These are phyloP conservation scores for Zaprionus ghesquierei DNA, from an alignment of 1,140 invertebrate genomes.

Conservation along the genomic window DNA sequence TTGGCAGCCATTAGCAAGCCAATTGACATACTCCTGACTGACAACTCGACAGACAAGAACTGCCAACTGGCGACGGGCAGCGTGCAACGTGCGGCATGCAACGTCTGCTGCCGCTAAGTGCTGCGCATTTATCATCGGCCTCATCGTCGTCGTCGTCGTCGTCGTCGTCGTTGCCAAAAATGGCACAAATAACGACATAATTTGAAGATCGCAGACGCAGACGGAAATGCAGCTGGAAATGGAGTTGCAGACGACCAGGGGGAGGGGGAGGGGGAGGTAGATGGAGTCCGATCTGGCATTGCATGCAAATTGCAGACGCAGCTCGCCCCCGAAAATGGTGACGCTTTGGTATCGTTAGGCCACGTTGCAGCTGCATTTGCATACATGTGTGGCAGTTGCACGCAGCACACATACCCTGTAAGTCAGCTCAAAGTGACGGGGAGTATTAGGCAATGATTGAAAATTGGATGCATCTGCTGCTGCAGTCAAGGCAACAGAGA, in stretches of 20 bases:
- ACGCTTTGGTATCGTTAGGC: slow-evolving; percentile 29
- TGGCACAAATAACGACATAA: slow-evolving; percentile 80
- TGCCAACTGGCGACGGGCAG: slow-evolving; percentile 20
- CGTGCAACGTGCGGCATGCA: slow-evolving; percentile 20
- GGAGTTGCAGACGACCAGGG: neutral
- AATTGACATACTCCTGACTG: slow-evolving; percentile 73
- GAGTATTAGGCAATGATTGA: neutral
- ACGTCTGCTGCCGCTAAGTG: slow-evolving; percentile 56
- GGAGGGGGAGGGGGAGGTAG: neutral
- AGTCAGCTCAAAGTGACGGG: neutral
- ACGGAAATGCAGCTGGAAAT: neutral
- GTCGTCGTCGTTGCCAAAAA: slow-evolving; percentile 63
- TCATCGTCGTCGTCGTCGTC: slow-evolving; percentile 40
- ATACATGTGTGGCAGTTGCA: slow-evolving; percentile 11
- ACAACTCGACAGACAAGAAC: slow-evolving; percentile 37
- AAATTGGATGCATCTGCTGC: neutral
- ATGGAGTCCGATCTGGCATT: neutral
- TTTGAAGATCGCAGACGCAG: slow-evolving; percentile 64
- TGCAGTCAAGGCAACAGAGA: neutral
- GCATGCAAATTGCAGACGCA: slow-evolving; percentile 41
- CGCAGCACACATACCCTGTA: neutral
- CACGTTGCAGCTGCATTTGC: slow-evolving; percentile 1
- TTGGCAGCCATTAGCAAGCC: slow-evolving; percentile 74
- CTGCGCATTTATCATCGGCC: slow-evolving; percentile 69
- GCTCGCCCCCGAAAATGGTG: slow-evolving; percentile 39